Evolutionary conservation across 2,888 invertebrate genomes (phyloP), one percentile per base, ranked within the genome.

Genomic region (Myopa testacea): DNA sequence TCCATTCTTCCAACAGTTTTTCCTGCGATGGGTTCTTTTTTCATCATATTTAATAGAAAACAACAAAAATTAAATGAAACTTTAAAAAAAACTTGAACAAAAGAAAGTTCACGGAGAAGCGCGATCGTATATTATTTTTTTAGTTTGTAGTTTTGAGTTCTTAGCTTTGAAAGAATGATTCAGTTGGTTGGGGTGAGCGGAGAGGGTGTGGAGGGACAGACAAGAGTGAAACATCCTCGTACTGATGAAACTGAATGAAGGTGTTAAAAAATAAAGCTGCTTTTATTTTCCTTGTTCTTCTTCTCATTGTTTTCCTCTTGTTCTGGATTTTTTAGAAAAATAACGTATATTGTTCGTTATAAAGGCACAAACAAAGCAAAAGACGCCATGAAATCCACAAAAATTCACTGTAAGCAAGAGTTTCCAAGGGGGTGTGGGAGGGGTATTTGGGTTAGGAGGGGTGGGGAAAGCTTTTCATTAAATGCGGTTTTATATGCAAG

Each of bases 241-340:
- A 83, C 81, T 82, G 81, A 82, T 82, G 82, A 85, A 87, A 87
- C 87, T 87, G n/a, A 85, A 87, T 87, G 87, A 87, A 87, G 87
- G 87, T 87, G 87, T 87, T 87, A 87, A 86, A 85, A 85, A 80
- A 87, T 86, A 86, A 87, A 82, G 79, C 82, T 79, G 78, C 77
- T 79, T 73, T 78, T 77, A 62, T 80, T 75, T 65, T 76, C 69
- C 65, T 6, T 45, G 7, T 8, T 6, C 69, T 40, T 69, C 62
- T 79, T 37, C 72, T 34, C 38, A 65, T 65, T 65, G 65, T 65
- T 38, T 65, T 34, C 65, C 34, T 65, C 65, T 65, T 37, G 14
- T 45, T 45, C 7, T 8, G 38, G 1, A 4, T 65, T 77, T 74
- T 78, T 80, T 75, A 78, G 55, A 79, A 58, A 76, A 78, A 77